Evolutionary conservation across 2,888 invertebrate genomes (phyloP).

Genomic region (Drosophila flavopinicola): DNA sequence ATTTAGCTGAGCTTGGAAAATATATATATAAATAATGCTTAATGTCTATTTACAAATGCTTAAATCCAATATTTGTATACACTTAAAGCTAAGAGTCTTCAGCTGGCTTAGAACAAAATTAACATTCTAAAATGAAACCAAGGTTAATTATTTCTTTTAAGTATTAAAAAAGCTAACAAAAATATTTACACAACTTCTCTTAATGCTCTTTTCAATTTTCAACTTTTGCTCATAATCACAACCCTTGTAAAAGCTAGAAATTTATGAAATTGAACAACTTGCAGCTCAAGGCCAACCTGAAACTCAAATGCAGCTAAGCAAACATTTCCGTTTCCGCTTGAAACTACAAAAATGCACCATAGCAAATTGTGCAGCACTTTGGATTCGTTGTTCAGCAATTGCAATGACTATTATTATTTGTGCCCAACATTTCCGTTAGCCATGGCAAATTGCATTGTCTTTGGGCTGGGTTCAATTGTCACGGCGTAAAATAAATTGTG

Average conservation of each 20-base stretch:
- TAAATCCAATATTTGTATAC: too few species aligned
- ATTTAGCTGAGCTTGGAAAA: too few species aligned
- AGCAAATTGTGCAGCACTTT: conserved; percentile 22
- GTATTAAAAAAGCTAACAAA: too few species aligned
- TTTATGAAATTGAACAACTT: conserved; percentile 3
- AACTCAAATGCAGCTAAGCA: conserved; percentile 33
- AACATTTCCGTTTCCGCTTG: conserved; percentile 55
- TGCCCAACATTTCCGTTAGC: conserved; percentile 23
- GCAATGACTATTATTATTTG: conserved; percentile 26
- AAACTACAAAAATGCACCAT: background rate
- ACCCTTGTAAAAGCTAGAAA: conserved; percentile 20
- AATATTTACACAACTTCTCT: too few species aligned
- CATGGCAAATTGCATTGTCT: conserved; percentile 16
- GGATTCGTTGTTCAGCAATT: conserved; percentile 21
- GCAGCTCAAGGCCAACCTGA: conserved; percentile 9
- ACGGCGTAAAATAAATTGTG: too few species aligned
- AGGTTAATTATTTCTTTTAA: too few species aligned
- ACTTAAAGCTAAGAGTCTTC: too few species aligned
- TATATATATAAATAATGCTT: too few species aligned
- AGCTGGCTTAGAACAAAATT: too few species aligned
- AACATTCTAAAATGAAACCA: too few species aligned
- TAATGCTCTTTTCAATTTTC: background rate
- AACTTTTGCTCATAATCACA: conserved; percentile 10
- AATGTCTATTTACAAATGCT: too few species aligned
- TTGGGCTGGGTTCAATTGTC: background rate